Evolutionary conservation across 1,140 invertebrate species (phyloP).

Genomic region (Zelostemma sp.): DNA sequence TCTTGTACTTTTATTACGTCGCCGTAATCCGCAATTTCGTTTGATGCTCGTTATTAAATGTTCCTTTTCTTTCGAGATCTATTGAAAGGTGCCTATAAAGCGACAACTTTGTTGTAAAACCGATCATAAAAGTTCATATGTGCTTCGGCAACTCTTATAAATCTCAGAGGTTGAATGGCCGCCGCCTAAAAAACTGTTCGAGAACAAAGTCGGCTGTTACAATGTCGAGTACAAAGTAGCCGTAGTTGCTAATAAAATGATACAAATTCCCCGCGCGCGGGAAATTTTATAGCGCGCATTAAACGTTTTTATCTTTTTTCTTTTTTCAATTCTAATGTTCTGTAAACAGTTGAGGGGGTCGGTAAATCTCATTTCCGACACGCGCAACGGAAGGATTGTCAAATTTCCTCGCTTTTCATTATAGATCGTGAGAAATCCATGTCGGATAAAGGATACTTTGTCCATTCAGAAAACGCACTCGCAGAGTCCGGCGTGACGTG

Average conservation of each 20-base stretch:
- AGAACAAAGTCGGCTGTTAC: constrained; percentile 64
- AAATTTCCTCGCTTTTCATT: no score
- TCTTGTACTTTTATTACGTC: not conserved
- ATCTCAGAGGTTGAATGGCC: constrained; percentile 51
- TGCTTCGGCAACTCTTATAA: constrained; percentile 49
- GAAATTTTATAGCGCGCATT: constrained; percentile 6
- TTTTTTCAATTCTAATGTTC: no score
- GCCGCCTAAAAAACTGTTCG: constrained; percentile 50
- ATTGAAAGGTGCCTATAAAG: constrained; percentile 50
- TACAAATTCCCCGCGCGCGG: constrained; percentile 65
- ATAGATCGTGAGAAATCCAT: constrained; percentile 22
- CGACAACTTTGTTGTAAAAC: constrained; percentile 62
- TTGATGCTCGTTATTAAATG: constrained; percentile 34
- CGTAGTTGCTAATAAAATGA: constrained; percentile 63
- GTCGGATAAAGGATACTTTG: constrained; percentile 31
- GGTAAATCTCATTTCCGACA: not conserved
- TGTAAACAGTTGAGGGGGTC: no score
- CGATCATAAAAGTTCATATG: constrained; percentile 61
- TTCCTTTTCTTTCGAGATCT: constrained; percentile 40
- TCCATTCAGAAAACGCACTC: constrained; percentile 17
- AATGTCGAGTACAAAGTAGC: constrained; percentile 60
- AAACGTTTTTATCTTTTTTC: no score
- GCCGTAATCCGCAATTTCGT: not conserved
- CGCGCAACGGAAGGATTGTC: not conserved
- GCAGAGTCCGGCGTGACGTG: constrained; percentile 11